A percentile compares a stretch with the other conserved stretches of the same genome.
These are phyloP conservation scores for Galerucella calmariensis DNA, from an alignment of 2,888 invertebrate species.

Conservation along the genomic window DNA sequence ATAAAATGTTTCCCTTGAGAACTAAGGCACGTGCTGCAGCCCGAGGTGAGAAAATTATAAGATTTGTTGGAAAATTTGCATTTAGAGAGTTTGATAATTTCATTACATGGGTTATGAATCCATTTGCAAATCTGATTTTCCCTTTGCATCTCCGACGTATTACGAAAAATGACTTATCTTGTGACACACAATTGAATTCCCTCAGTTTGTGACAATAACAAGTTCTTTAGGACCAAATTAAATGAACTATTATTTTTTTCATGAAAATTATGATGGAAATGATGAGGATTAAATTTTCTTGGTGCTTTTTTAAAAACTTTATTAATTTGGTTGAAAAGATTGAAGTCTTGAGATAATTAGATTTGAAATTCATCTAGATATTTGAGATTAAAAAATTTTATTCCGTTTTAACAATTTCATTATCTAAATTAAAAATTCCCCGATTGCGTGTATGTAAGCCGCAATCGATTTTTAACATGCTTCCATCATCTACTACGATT, in stretches of 20 bases:
- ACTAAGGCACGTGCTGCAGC: neutral
- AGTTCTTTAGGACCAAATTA: conserved; percentile 23
- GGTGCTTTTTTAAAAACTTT: conserved; percentile 2
- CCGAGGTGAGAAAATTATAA: conserved; percentile 30
- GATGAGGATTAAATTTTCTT: neutral
- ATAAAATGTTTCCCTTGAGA: neutral
- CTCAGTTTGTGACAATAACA: conserved; percentile 26
- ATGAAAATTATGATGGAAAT: conserved; percentile 8
- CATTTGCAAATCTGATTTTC: conserved; percentile 42
- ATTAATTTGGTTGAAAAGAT: conserved; percentile 14
- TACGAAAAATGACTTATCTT: conserved; percentile 31
- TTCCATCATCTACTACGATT: too few relatives aligned
- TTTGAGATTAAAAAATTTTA: neutral
- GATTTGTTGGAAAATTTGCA: conserved; percentile 35
- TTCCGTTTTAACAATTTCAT: neutral
- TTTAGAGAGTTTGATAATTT: conserved; percentile 44
- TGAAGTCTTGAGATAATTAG: neutral
- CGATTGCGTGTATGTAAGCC: too few relatives aligned
- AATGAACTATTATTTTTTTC: conserved; percentile 11
- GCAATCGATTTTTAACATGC: too few relatives aligned
- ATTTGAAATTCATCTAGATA: neutral
- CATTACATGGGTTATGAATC: conserved; percentile 38
- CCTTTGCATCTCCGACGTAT: conserved; percentile 20
- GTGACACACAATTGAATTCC: conserved; percentile 27
- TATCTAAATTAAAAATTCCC: too few relatives aligned